Conservation (phyloP, 2,113 vertebrate genomes). For the Burhinus bistriatus region DNA sequence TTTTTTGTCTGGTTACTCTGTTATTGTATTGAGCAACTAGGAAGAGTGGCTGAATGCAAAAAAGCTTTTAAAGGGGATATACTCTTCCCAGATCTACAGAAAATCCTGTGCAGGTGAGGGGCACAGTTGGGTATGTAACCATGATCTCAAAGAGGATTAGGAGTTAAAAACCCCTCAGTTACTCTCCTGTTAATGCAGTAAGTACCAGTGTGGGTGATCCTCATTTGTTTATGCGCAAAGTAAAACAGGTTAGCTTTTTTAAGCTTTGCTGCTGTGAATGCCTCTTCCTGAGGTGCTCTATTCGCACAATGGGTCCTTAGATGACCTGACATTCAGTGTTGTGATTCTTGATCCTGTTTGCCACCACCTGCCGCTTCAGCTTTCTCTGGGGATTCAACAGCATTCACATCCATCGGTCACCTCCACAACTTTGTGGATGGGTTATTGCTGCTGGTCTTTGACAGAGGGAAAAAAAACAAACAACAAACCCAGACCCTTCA, state of each 20-base stretch:
- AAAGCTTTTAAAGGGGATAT: not conserved
- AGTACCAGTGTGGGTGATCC: not conserved
- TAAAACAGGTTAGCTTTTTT: not conserved
- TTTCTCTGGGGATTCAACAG: not conserved
- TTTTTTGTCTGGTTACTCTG: not conserved
- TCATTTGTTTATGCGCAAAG: not conserved
- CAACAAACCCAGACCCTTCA: not conserved
- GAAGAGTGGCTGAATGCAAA: not conserved
- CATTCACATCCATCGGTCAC: not conserved
- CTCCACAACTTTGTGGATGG: not conserved
- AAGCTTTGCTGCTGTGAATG: not conserved
- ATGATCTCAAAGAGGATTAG: not conserved
- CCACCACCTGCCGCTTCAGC: not conserved
- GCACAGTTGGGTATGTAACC: not conserved
- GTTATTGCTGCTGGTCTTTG: not conserved
- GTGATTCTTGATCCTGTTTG: not conserved
- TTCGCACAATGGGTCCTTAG: not conserved
- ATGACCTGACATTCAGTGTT: not conserved
- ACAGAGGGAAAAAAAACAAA: accelerated
- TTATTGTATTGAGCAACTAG: not conserved
- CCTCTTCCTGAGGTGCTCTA: not conserved
- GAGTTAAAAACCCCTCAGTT: not conserved
- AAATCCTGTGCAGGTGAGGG: not conserved
- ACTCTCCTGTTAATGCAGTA: not conserved
- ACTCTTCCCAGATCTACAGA: not conserved